Evolutionary conservation across 1,140 invertebrate species (phyloP).

Genomic region (Lucilia cuprina): DNA sequence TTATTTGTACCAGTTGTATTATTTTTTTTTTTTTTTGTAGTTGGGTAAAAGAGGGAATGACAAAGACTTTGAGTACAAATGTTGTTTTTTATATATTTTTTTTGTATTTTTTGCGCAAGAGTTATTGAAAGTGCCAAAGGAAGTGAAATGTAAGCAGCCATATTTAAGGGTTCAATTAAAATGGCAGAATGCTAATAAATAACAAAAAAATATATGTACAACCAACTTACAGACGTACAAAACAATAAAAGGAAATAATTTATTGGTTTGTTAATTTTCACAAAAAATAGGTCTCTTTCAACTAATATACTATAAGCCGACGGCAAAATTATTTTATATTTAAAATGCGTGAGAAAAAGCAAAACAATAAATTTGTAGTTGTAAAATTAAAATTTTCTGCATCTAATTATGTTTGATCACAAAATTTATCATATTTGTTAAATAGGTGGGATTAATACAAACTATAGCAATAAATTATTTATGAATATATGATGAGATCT

Average conservation of each 20-base stretch:
- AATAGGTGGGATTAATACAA: too few relatives aligned
- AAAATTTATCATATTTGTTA: too few relatives aligned
- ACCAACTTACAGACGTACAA: neutral
- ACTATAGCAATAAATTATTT: too few relatives aligned
- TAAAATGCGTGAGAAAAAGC: neutral
- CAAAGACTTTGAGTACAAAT: neutral
- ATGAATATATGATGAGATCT: too few relatives aligned
- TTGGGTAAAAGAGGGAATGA: neutral
- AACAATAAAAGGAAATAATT: slow-evolving; percentile 12
- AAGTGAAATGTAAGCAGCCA: neutral
- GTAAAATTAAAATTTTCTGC: too few relatives aligned
- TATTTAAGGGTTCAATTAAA: slow-evolving; percentile 15
- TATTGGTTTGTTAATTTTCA: slow-evolving; percentile 9
- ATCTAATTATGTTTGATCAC: too few relatives aligned
- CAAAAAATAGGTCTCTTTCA: neutral
- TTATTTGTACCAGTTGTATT: neutral
- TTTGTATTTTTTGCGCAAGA: neutral
- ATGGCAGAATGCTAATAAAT: neutral
- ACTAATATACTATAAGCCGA: neutral
- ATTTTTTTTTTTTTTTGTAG: neutral
- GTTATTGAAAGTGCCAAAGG: slow-evolving; percentile 13
- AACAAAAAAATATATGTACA: neutral
- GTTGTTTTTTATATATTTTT: neutral
- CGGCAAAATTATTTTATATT: neutral
- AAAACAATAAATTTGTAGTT: too few relatives aligned